A percentile compares a stretch with the other conserved stretches of the same genome.
These are phyloP conservation scores for Labroides dimidiatus DNA, from an alignment of 2,797 vertebrate genomes.

Conservation along the genomic window DNA sequence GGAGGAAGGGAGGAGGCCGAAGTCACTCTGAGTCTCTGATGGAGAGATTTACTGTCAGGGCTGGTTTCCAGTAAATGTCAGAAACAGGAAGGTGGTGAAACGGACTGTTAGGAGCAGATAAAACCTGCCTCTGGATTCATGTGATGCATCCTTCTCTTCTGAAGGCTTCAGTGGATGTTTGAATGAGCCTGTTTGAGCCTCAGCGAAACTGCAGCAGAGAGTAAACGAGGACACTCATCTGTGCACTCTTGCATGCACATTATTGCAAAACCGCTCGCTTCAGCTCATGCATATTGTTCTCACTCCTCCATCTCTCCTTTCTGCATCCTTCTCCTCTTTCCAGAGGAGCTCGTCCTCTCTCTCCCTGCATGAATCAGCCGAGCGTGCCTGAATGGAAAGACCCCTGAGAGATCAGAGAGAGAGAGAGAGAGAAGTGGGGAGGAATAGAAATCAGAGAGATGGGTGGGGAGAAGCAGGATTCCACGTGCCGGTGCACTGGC, in stretches of 20 bases:
- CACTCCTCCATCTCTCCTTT: background rate
- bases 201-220: background rate
- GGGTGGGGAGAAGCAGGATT: slow-evolving; percentile 29
- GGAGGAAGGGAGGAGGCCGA: background rate
- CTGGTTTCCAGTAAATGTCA: background rate
- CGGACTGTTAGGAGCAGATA: background rate
- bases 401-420: slow-evolving; percentile 22
- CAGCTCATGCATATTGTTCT: background rate
- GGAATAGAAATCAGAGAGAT: slow-evolving; percentile 47
- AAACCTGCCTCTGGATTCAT: background rate
- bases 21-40: background rate
- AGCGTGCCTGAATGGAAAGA: slow-evolving; percentile 43
- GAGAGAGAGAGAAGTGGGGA: slow-evolving; percentile 8
- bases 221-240: too few species aligned
- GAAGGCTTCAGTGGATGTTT: background rate
- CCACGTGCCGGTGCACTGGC: slow-evolving; percentile 63
- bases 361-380: slow-evolving; percentile 13
- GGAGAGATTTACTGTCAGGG: rapidly evolving
- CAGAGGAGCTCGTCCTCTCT: slow-evolving; percentile 18
- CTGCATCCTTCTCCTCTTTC: background rate
- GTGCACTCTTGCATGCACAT: too few species aligned
- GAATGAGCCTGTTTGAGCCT: background rate
- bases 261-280: background rate
- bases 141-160: background rate
- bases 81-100: background rate